Evolutionary conservation across 2,113 vertebrate species (phyloP), one percentile per base, ranked within the genome.

Genomic region (Hylia prasina): DNA sequence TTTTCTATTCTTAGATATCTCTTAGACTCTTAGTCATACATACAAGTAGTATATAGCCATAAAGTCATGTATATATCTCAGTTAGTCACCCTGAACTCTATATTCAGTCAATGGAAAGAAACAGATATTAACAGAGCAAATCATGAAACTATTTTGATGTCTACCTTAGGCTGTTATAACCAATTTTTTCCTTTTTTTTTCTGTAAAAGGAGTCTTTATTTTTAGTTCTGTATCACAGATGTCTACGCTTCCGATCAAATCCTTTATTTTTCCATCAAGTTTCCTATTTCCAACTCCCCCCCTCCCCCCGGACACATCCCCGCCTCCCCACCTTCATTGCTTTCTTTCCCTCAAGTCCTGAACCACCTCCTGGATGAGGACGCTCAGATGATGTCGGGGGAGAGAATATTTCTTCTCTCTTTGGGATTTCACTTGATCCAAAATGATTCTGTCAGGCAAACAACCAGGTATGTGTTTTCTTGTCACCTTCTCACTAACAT

Each of bases 241-340:
- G 5, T 39, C 35, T 82, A 31, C 18, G 20, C 4, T 66, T 96
- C 35, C 81, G 18, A 50, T 75, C 2, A 68, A 75, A 66, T 6
- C 6, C 3, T 65, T 30, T 50, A 15, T 44, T 73, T 48, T 76
- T 82, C 10, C 3, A 31, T 66, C 3, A 76, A 8, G 2, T 68
- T 80, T 87, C 12, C 14, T 50, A 11, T 53, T 78, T 70, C 11
- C 7, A 78, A 3, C 3, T 6, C 6, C 13, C 2, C 22, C 15
- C 14, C 3, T 5, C 9, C 6, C 28, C 6, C 10, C 5, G 19
- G 58, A 21, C 45, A 40, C 10, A 31, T 39, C 30, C 6, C 25
- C 1, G 0, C 33, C 12, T 37, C 15, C 22, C 5, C 18, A 24
- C 12, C 6, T 17, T 58, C 2, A 0, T 28, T 66, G 3, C 9